These are phyloP conservation scores for Cydia pomonella DNA, from an alignment of 1,140 invertebrate species.

Conservation along the genomic window DNA sequence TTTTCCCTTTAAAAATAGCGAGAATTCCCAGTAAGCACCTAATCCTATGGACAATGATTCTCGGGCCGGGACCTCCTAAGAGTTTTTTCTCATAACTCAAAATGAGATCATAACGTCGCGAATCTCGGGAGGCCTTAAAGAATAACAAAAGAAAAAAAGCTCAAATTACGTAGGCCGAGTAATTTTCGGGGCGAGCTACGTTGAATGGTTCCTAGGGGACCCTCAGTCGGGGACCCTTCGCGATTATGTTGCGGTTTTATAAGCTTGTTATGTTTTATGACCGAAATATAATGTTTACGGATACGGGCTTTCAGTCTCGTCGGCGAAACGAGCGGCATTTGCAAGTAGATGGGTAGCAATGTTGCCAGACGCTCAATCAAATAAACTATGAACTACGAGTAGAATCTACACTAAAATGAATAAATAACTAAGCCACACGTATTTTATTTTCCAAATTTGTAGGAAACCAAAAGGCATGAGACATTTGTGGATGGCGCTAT, in stretches of 20 bases:
- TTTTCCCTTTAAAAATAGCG: slow-evolving; percentile 35
- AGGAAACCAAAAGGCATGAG: no score
- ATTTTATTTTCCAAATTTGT: no score
- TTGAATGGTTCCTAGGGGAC: slow-evolving; percentile 65
- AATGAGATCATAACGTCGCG: slow-evolving; percentile 77
- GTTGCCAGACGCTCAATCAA: neutral
- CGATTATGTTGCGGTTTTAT: slow-evolving; percentile 75
- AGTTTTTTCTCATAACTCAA: slow-evolving; percentile 76
- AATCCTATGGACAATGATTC: slow-evolving; percentile 69
- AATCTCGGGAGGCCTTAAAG: slow-evolving; percentile 70
- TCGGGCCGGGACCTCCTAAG: slow-evolving; percentile 60
- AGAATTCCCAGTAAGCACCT: slow-evolving; percentile 58
- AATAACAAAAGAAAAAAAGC: slow-evolving; percentile 75
- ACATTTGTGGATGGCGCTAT: no score
- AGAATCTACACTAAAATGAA: neutral
- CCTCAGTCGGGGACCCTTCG: slow-evolving; percentile 50
- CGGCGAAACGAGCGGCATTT: slow-evolving; percentile 27
- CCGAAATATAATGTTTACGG: slow-evolving; percentile 68
- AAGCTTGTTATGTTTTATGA: slow-evolving; percentile 75
- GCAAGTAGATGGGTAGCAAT: slow-evolving; percentile 21
- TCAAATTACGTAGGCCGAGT: slow-evolving; percentile 74
- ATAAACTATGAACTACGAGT: neutral
- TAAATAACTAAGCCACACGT: no score
- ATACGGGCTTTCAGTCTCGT: slow-evolving; percentile 52
- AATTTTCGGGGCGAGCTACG: slow-evolving; percentile 71